Evolutionary conservation across 2,113 vertebrate species (phyloP), one percentile per base, ranked within the genome.

Genomic region (Uropsilus gracilis): DNA sequence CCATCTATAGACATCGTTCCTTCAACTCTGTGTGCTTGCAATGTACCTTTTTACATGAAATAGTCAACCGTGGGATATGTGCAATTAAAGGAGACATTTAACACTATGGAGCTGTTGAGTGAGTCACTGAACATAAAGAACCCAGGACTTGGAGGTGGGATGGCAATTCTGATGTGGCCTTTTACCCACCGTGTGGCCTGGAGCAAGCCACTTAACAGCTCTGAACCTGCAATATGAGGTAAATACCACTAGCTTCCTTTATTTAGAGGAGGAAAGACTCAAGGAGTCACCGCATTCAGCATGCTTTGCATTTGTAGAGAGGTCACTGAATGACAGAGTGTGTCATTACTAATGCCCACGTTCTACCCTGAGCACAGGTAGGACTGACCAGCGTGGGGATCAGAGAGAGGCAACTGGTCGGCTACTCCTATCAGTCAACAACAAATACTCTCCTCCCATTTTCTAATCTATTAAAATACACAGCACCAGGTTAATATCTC

Each of bases 391-490:
- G 55, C 37, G 30, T 57, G 22, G 53, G 42, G 26, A 69, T 50
- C 0, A 16, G 32, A 61, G 28, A 34, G 39, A 63, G 10, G 26
- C 0, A 0, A 63, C 69, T 22, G 55, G 46, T 39, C 80, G 87
- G 30, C 37, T 64, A 28, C 53, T 89, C 64, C 76, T 44, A 82
- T 53, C 78, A 89, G 59, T n/a, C 75, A 44, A 78, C 42, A 13
- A n/a, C 5, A 42, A 46, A 30, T 34, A 53, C 78, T 81, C 28
- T 53, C 12, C 63, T 32, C 13, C 57, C 5, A 12, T 76, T 64
- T 48, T 71, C 63, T 82, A 73, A 83, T 71, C 64, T 90, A 37
- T 86, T 92, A 90, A 95, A 94, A 93, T 68, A 81, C 87, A 95
- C 3, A 71, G 69, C n/a, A 69, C 57, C 89, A 59, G 82, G 87